These are phyloP conservation scores for Lepidotrigona ventralis DNA, from an alignment of 1,140 invertebrate species.

Conservation along the genomic window DNA sequence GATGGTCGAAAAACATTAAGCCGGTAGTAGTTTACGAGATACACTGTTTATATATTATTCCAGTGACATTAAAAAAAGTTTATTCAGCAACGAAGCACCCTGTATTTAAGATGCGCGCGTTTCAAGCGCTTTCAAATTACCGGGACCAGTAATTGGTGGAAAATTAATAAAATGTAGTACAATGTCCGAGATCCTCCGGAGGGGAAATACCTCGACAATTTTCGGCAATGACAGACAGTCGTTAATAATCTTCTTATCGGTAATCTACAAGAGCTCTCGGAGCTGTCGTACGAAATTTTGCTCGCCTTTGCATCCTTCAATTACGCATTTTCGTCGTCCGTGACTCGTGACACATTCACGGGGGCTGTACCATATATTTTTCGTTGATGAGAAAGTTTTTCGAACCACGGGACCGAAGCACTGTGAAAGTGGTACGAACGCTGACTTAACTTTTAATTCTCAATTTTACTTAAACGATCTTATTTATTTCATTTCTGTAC, in stretches of 20 bases:
- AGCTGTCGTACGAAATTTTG: background rate
- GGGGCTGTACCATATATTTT: background rate
- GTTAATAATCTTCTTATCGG: constrained; percentile 24
- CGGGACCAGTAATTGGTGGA: background rate
- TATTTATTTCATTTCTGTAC: background rate
- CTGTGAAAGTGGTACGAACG: background rate
- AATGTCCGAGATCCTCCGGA: background rate
- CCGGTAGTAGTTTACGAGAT: background rate
- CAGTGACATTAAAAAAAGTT: background rate
- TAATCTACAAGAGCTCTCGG: background rate
- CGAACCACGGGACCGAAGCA: background rate
- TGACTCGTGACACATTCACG: background rate
- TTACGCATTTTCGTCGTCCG: background rate
- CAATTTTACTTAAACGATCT: background rate
- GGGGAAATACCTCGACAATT: background rate
- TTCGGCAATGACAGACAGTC: constrained; percentile 1
- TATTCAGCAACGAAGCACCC: background rate
- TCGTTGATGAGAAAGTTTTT: background rate
- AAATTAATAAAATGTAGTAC: constrained; percentile 34
- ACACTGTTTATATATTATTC: background rate
- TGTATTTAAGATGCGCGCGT: background rate
- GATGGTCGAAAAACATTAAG: background rate
- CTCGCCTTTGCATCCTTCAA: constrained; percentile 3
- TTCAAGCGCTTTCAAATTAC: constrained; percentile 19
- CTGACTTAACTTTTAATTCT: background rate